Percentiles rank a stretch among this genome's conserved stretches.
Conservation (phyloP, 2,888 invertebrate genomes). For the Synergus gifuensis region DNA sequence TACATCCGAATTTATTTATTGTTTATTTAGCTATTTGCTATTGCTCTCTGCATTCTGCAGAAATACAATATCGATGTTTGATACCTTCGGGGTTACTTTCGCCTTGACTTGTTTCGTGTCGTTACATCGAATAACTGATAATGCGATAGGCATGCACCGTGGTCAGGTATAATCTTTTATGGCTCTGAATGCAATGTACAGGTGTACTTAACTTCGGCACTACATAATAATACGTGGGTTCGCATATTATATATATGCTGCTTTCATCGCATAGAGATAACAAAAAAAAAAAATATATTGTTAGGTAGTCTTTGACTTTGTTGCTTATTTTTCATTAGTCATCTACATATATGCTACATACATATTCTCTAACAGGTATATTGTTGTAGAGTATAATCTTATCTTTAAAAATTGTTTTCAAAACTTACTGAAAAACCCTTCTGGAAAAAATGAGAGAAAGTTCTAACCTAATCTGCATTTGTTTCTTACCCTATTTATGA, state of each 20-base stretch:
- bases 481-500: no score
- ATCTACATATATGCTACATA: no score
- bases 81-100: constrained; percentile 7
- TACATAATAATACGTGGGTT: constrained; percentile 21
- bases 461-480: no score
- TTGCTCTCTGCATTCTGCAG: not conserved
- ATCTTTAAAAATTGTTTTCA: no score
- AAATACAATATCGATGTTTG: not conserved
- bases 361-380: no score
- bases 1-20: not conserved
- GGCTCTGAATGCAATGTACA: not conserved
- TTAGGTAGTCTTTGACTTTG: not conserved
- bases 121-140: constrained; percentile 34
- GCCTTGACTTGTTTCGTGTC: constrained; percentile 29
- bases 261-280: not conserved
- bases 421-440: no score
- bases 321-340: not conserved
- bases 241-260: not conserved
- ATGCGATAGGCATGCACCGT: not conserved
- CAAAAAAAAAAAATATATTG: no score
- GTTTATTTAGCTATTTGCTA: not conserved
- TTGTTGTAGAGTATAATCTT: no score
- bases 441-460: no score
- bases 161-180: constrained; percentile 15
- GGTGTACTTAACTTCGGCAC: constrained; percentile 7